Conservation (phyloP, 2,888 invertebrate genomes). For the Cheilosia impressa region DNA sequence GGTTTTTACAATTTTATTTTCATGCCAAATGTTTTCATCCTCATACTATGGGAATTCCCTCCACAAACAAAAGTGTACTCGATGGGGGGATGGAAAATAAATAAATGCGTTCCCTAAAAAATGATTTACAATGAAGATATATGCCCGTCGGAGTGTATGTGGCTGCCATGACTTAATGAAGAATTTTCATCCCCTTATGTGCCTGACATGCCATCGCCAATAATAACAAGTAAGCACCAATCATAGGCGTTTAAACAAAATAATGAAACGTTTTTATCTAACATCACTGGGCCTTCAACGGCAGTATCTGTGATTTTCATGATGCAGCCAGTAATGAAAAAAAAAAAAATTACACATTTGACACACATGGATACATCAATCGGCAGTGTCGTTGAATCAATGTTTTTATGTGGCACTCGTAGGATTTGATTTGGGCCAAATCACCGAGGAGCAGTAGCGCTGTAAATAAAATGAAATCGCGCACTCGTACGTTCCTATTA, state of each 20-base stretch:
- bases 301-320: constrained; percentile 12
- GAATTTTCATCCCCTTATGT: background rate
- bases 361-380: constrained; percentile 9
- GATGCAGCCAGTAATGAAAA: background rate
- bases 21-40: constrained; percentile 43
- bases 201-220: background rate
- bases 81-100: background rate
- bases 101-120: constrained; percentile 5
- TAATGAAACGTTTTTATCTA: constrained; percentile 12
- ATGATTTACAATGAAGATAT: constrained; percentile 35
- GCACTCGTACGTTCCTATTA: background rate
- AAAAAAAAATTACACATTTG: background rate
- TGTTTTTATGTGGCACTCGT: constrained; percentile 16
- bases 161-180: constrained; percentile 42
- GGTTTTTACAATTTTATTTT: constrained; percentile 40
- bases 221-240: too few relatives aligned
- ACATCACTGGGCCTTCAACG: background rate
- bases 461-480: constrained; percentile 17
- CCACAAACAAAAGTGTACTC: background rate
- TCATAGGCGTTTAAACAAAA: constrained; percentile 16
- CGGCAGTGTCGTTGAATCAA: constrained; percentile 12
- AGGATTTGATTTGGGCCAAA: constrained; percentile 35
- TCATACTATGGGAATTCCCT: background rate
- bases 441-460: constrained; percentile 22
- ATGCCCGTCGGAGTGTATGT: background rate